phyloP scores from a whole-genome alignment of 2,797 vertebrate genomes.

The Cuniculus paca region DNA sequence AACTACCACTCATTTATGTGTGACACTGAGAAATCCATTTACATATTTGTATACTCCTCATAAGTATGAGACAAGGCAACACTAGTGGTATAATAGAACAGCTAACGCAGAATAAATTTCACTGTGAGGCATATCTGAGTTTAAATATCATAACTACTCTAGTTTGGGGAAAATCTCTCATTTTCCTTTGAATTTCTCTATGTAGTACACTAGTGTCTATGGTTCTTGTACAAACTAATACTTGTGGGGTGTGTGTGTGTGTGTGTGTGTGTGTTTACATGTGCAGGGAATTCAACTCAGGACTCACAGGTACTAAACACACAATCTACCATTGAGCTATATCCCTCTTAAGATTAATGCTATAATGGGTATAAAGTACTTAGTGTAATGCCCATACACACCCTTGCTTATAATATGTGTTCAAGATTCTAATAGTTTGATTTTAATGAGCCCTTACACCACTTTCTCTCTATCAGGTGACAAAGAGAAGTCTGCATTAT shows the following conservation, averaged over 20 bases:
- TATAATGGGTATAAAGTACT: background rate
- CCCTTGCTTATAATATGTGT: background rate
- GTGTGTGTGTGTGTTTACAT: background rate
- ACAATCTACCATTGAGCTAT: background rate
- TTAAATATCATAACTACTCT: background rate
- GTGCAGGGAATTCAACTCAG: background rate
- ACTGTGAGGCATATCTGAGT: background rate
- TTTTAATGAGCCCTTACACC: background rate
- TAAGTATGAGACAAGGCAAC: background rate
- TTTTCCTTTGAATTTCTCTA: background rate
- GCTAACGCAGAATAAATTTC: background rate
- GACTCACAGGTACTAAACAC: background rate
- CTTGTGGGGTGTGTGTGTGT: background rate
- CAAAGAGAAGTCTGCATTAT: background rate
- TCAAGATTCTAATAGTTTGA: background rate
- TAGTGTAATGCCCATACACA: background rate
- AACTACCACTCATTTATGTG: background rate
- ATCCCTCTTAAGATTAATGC: background rate
- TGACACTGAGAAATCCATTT: background rate
- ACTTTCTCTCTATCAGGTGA: background rate
- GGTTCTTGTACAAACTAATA: background rate
- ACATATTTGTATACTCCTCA: background rate
- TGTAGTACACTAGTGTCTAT: background rate
- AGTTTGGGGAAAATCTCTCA: background rate
- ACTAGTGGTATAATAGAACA: background rate